A percentile compares a stretch with the other conserved stretches of the same genome.
phyloP scores from a whole-genome alignment of 2,113 vertebrate species.

The Chaetura pelagica region DNA sequence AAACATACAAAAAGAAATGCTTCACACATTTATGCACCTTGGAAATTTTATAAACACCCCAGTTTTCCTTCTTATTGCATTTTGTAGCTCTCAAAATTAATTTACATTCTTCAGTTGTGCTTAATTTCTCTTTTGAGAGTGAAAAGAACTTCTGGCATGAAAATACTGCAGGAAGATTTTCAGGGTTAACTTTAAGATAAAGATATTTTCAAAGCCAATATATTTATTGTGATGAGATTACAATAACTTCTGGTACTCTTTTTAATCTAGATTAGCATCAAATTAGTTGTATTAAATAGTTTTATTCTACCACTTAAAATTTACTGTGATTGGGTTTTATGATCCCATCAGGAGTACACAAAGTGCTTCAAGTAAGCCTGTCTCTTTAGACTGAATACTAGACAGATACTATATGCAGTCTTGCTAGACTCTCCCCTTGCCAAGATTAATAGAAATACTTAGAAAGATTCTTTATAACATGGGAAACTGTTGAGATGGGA shows the following conservation, averaged over 20 bases:
- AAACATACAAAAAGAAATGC: not conserved
- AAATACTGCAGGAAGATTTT: not conserved
- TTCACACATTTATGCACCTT: not conserved
- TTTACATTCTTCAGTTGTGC: not conserved
- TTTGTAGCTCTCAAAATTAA: not conserved
- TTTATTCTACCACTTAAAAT: constrained; percentile 5
- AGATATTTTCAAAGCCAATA: not conserved
- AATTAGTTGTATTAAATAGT: not conserved
- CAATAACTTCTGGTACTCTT: not conserved
- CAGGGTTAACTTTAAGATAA: not conserved
- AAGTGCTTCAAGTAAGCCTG: not conserved
- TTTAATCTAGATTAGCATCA: not conserved
- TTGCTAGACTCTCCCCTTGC: not conserved
- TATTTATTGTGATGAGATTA: not conserved
- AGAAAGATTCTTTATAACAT: not conserved
- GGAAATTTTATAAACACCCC: not conserved
- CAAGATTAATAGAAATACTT: not conserved
- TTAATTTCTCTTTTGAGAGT: constrained; percentile 3
- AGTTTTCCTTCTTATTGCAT: not conserved
- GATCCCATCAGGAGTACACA: not conserved
- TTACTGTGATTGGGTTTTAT: not conserved
- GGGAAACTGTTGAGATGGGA: not conserved
- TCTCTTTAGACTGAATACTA: not conserved
- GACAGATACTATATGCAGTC: not conserved
- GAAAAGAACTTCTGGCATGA: not conserved